phyloP scores from a whole-genome alignment of 2,888 invertebrate species.

The Drosophila diplacantha region DNA sequence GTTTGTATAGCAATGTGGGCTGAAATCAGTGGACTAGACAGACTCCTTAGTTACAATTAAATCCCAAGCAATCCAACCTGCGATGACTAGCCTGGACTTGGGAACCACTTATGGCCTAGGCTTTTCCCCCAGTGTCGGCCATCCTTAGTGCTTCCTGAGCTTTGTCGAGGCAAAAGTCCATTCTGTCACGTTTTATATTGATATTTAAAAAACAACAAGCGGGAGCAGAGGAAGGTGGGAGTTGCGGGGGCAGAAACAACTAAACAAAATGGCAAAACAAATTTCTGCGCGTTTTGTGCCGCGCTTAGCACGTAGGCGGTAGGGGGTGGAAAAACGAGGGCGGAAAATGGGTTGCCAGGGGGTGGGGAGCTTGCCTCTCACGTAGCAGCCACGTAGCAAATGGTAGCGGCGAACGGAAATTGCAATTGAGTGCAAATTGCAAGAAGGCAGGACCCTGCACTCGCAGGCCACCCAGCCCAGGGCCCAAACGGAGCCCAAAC shows the following conservation, averaged over 20 bases:
- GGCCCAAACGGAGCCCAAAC: background rate
- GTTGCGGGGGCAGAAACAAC: constrained; percentile 39
- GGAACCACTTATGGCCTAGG: background rate
- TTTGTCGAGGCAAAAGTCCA: constrained; percentile 39
- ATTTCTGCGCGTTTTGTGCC: constrained; percentile 59
- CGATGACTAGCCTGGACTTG: no score
- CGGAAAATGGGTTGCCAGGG: constrained; percentile 1
- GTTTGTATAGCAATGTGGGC: background rate
- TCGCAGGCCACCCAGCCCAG: background rate
- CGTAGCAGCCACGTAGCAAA: constrained; percentile 59
- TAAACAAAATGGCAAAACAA: constrained; percentile 66
- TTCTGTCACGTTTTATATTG: constrained; percentile 66
- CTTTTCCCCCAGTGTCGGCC: background rate
- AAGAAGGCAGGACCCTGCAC: constrained; percentile 32
- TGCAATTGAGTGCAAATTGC: constrained; percentile 69
- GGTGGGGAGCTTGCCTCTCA: constrained; percentile 2
- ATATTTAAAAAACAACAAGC: constrained; percentile 55
- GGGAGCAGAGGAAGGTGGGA: background rate
- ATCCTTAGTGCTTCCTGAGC: constrained; percentile 24
- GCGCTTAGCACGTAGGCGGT: constrained; percentile 29
- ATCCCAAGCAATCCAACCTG: no score
- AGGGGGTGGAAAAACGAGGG: background rate
- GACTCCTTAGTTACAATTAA: no score
- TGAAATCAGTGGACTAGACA: no score
- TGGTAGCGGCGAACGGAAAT: constrained; percentile 62